Evolutionary conservation across 2,888 invertebrate genomes (phyloP).

Genomic region (Nymphalis urticae): DNA sequence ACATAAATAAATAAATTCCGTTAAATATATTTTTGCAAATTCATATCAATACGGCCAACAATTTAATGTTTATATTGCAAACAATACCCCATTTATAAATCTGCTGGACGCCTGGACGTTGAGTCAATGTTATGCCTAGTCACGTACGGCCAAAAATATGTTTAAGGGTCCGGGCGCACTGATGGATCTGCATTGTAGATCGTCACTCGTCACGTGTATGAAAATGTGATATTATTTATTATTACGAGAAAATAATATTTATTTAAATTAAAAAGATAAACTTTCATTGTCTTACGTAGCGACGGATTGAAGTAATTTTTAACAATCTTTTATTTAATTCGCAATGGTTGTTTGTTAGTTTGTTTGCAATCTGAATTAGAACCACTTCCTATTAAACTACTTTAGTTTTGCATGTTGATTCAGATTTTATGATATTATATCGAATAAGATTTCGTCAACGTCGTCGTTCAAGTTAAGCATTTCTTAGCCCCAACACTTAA

Average conservation of each 20-base stretch:
- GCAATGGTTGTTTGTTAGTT: too few species aligned
- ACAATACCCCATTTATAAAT: constrained; percentile 28
- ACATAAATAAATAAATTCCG: neutral
- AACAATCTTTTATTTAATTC: too few species aligned
- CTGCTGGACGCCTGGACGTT: constrained; percentile 27
- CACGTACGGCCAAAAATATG: constrained; percentile 31
- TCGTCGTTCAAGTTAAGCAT: too few species aligned
- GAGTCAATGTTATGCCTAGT: constrained; percentile 32
- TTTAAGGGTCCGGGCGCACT: constrained; percentile 21
- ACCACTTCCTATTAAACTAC: too few species aligned
- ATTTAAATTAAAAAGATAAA: too few species aligned
- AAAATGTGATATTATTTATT: neutral
- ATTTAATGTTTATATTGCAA: constrained; percentile 12
- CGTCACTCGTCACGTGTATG: neutral
- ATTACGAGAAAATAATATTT: too few species aligned
- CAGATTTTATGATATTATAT: too few species aligned
- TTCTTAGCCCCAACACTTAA: too few species aligned
- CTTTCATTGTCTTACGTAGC: too few species aligned
- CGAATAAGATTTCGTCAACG: too few species aligned
- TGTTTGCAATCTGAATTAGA: too few species aligned
- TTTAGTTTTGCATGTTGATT: too few species aligned
- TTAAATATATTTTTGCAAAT: neutral
- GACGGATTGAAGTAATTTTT: neutral
- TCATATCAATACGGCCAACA: neutral
- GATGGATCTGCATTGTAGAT: neutral